Conservation (phyloP, 2,113 vertebrate species). For the Petaurus breviceps region DNA sequence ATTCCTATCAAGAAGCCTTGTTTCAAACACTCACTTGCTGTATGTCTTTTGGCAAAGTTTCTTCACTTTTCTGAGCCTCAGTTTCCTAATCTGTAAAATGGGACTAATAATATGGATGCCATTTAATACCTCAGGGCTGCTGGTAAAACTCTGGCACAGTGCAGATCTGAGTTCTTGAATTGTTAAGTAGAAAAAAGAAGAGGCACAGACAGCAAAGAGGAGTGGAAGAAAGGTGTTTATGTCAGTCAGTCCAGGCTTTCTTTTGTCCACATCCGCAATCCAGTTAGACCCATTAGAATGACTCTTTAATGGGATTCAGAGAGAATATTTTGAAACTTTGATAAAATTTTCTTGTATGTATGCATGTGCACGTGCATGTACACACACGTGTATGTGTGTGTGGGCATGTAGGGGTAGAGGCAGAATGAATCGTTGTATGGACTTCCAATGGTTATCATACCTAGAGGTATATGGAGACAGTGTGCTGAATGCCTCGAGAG, state of each 20-base stretch:
- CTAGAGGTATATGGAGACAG: constrained; percentile 8
- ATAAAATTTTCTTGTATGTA: constrained; percentile 42
- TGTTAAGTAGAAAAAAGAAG: background rate
- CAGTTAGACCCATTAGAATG: background rate
- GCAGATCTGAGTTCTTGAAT: background rate
- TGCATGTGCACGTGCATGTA: background rate
- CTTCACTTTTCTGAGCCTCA: background rate
- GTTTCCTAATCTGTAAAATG: background rate
- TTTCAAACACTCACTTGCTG: background rate
- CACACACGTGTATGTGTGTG: background rate
- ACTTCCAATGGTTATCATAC: constrained; percentile 5
- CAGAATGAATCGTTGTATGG: constrained; percentile 46
- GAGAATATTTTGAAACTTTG: constrained; percentile 40
- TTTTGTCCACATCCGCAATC: background rate
- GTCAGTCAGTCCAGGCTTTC: constrained; percentile 1
- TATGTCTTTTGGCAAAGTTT: background rate
- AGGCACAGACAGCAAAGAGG: constrained; percentile 8
- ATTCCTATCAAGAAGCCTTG: background rate
- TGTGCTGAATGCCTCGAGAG: constrained; percentile 8
- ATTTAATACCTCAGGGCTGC: background rate
- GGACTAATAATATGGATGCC: background rate
- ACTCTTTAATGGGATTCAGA: background rate
- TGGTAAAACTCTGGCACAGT: background rate
- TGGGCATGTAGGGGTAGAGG: background rate
- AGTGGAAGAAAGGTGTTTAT: background rate